A percentile compares a stretch with the other conserved stretches of the same genome.
These are phyloP conservation scores for Alouatta palliata DNA, from an alignment of 2,113 vertebrate genomes.

Conservation along the genomic window DNA sequence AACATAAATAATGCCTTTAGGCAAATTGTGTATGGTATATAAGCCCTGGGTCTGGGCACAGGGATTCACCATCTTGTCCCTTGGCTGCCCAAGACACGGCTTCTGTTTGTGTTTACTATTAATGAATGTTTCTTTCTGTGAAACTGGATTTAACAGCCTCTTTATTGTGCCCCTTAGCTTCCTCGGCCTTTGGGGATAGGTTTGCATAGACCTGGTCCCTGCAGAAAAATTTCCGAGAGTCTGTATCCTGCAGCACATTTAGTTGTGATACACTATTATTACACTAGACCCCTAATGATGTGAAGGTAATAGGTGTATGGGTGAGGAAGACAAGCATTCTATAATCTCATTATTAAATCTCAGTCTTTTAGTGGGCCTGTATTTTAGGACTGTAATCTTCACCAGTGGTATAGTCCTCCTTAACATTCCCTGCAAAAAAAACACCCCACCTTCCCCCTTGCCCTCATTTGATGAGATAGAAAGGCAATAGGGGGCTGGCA, in stretches of 20 bases:
- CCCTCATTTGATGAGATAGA: neutral
- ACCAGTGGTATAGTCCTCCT: fast-evolving
- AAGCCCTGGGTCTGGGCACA: neutral
- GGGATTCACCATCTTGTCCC: neutral
- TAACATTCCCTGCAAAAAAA: no score
- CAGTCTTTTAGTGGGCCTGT: neutral
- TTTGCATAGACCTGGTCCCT: neutral
- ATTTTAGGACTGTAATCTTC: neutral
- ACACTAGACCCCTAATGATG: neutral
- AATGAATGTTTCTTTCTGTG: neutral
- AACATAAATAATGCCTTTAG: neutral
- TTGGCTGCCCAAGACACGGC: neutral
- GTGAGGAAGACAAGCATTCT: neutral
- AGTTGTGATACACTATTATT: neutral
- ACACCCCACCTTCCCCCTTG: neutral
- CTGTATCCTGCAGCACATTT: neutral
- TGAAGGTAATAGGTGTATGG: neutral
- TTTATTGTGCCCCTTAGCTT: neutral
- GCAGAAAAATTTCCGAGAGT: neutral
- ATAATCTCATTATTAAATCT: neutral
- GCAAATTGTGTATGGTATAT: neutral
- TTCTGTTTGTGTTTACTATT: neutral
- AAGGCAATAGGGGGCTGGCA: fast-evolving
- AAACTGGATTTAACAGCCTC: neutral
- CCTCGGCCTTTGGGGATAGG: neutral